Evolutionary conservation across 2,113 vertebrate genomes (phyloP), one percentile per base, ranked within the genome.

Genomic region (Tragelaphus imberbis): DNA sequence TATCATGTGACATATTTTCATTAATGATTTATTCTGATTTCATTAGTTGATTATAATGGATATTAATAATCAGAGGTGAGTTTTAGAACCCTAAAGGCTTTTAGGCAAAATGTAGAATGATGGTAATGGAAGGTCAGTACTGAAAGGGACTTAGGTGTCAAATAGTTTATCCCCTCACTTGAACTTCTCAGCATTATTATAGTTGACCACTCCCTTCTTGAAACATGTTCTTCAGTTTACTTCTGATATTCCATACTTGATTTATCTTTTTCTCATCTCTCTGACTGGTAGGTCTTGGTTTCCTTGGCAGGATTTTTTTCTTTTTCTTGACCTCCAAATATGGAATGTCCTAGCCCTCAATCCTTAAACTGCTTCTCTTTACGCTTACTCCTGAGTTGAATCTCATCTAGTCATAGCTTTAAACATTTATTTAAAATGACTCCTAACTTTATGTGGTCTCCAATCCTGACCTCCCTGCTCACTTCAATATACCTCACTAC

Each of bases 141-240:
- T 87, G 56, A 56, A 90, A 87, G 94, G 36, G 61, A 93, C 84
- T 87, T 94, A 91, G 79, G 59, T 86, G 84, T 92, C 25, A 85
- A 71, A 40, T 63, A 89, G 6, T 91, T 63, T 85, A 79, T 88
- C 16, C 6, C 10, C 16, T 97, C n/a, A 89, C 40, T 49, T 79
- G 82, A 71, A 61, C 17, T 44, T 88, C 3, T 87, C 49, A 95
- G 36, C 51, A 56, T 59, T 95, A 51, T 87, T 92, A 44, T 93
- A 94, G 33, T n/a, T 91, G 87, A 59, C 75, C 21, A 65, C 59
- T 92, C 16, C 19, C 23, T 96, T 92, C 56, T 94, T 85, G 40
- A 95, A 96, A 96, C 61, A 82, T 59, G 94, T 88, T 61, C 47
- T 89, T 95, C 21, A 88, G 4, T 96, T 44, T 88, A 51, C 63